These are phyloP conservation scores for Tetraodon nigroviridis DNA, from an alignment of 2,113 vertebrate species.

Conservation along the genomic window DNA sequence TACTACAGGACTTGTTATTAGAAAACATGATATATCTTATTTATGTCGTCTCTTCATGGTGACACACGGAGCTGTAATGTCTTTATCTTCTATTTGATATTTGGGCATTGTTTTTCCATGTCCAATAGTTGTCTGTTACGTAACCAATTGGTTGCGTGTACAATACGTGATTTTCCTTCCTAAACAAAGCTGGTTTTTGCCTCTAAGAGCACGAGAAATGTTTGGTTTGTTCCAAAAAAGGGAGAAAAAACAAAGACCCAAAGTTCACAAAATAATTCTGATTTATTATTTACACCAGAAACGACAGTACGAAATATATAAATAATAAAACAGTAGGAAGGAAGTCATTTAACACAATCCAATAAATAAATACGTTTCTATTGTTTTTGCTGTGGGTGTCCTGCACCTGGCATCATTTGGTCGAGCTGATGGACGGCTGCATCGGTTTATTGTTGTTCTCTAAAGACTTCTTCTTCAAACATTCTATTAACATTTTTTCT, in stretches of 20 bases:
- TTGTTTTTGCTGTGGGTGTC: conserved; percentile 62
- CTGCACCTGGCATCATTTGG: conserved; percentile 54
- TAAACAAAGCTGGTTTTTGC: neutral
- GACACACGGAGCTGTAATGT: too few relatives aligned
- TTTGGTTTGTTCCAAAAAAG: neutral
- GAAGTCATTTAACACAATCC: conserved; percentile 56
- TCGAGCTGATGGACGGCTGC: conserved; percentile 1
- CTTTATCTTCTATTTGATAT: neutral
- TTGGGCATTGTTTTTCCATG: conserved; percentile 8
- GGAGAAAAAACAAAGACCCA: conserved; percentile 3
- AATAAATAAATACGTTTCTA: conserved; percentile 84
- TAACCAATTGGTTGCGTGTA: conserved; percentile 12
- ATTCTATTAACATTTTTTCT: neutral
- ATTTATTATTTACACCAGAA: conserved; percentile 22
- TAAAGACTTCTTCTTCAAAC: neutral
- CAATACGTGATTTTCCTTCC: neutral
- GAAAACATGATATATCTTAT: too few relatives aligned
- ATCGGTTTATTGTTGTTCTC: neutral
- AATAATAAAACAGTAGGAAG: conserved; percentile 46
- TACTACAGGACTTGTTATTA: too few relatives aligned
- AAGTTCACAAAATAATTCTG: conserved; percentile 3
- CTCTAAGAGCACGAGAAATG: neutral
- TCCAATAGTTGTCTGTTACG: conserved; percentile 16
- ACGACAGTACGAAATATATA: conserved; percentile 49
- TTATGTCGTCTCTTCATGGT: too few relatives aligned